phyloP scores from a whole-genome alignment of 2,888 invertebrate species.

The Keiferia lycopersicella region DNA sequence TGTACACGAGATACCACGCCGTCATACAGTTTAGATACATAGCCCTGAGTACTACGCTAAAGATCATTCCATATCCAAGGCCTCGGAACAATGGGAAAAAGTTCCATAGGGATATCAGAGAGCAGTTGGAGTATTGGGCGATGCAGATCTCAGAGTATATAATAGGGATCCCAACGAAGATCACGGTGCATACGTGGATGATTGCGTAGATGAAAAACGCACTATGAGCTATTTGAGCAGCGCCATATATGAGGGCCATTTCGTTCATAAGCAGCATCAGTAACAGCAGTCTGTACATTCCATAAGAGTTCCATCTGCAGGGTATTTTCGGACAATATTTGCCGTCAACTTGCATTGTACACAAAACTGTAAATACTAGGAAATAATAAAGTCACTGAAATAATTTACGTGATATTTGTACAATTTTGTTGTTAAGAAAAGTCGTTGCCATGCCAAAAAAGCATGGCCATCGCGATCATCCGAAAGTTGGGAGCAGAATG shows the following conservation, averaged over 20 bases:
- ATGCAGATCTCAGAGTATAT: slow-evolving; percentile 70
- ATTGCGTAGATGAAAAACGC: slow-evolving; percentile 55
- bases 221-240: slow-evolving; percentile 56
- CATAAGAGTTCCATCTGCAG: slow-evolving; percentile 58
- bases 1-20: slow-evolving; percentile 65
- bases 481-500: too few relatives aligned
- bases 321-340: neutral
- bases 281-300: slow-evolving; percentile 57
- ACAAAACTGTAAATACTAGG: neutral
- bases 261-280: slow-evolving; percentile 71
- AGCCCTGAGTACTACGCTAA: slow-evolving; percentile 55
- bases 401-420: neutral
- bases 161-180: slow-evolving; percentile 65
- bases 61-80: slow-evolving; percentile 58
- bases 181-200: slow-evolving; percentile 50
- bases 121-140: slow-evolving; percentile 56
- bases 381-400: neutral
- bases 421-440: neutral
- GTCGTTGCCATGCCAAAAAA: neutral
- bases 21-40: slow-evolving; percentile 54
- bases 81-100: slow-evolving; percentile 64
- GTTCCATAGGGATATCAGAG: slow-evolving; percentile 53
- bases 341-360: neutral
- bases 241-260: slow-evolving; percentile 49
- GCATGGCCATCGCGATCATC: neutral